Conservation (phyloP, 2,113 vertebrate species). For the Plecturocebus donacophilus region DNA sequence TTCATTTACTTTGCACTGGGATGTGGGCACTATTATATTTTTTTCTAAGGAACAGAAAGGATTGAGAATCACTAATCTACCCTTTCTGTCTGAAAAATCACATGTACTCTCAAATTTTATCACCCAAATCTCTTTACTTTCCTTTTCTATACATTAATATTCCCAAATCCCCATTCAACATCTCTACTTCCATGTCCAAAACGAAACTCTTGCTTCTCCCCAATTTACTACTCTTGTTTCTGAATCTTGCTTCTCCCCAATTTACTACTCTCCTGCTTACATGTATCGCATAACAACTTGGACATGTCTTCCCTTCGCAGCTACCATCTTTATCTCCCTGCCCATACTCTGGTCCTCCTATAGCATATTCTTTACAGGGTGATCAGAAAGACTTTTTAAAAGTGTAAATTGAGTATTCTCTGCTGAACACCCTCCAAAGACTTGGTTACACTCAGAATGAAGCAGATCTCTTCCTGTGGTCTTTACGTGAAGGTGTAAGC, state of each 20-base stretch:
- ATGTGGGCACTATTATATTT: not conserved
- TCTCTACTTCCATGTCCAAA: not conserved
- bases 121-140: not conserved
- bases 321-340: not conserved
- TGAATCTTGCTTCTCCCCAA: not conserved
- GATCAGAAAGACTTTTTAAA: not conserved
- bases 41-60: not conserved
- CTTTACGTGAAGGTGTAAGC: not conserved
- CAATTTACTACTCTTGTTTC: not conserved
- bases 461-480: not conserved
- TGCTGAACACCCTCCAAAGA: not conserved
- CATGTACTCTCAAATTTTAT: not conserved
- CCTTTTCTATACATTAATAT: not conserved
- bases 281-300: not conserved
- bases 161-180: not conserved
- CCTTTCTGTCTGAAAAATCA: not conserved
- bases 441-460: not conserved
- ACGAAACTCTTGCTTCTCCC: not conserved
- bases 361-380: not conserved
- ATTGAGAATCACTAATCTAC: not conserved
- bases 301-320: not conserved
- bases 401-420: not conserved
- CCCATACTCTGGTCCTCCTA: not conserved
- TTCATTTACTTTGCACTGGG: not conserved
- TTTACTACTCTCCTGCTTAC: not conserved